Percentiles rank a stretch among this genome's conserved stretches.
Conservation (phyloP, 2,888 invertebrate species). For the Pilophorus perplexus region DNA sequence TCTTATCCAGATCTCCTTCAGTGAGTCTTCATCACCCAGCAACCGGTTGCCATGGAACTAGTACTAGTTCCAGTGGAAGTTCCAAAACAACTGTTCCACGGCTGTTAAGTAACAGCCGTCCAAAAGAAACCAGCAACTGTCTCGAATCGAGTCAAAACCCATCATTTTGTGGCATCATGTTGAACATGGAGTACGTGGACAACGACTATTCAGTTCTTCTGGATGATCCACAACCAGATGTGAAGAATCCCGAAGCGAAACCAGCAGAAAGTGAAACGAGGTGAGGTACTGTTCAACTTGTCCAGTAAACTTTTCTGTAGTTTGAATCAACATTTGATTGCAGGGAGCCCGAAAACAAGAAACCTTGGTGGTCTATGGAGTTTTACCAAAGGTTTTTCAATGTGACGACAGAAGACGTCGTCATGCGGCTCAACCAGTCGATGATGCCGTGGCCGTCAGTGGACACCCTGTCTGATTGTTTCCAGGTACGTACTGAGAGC, state of each 20-base stretch:
- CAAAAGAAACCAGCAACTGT: too few relatives aligned
- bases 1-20: too few relatives aligned
- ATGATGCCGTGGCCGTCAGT: not conserved
- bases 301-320: not conserved
- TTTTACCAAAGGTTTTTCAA: slow-evolving; percentile 12
- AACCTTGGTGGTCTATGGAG: not conserved
- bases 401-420: slow-evolving; percentile 8
- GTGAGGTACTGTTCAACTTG: not conserved
- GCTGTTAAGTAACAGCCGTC: too few relatives aligned
- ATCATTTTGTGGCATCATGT: too few relatives aligned
- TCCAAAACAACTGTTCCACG: too few relatives aligned
- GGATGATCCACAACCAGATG: not conserved
- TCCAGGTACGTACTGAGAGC: too few relatives aligned
- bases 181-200: slow-evolving; percentile 1
- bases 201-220: not conserved
- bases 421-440: not conserved
- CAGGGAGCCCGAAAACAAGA: not conserved
- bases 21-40: too few relatives aligned
- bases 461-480: not conserved
- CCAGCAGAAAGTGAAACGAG: too few relatives aligned
- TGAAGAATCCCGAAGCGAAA: not conserved
- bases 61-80: too few relatives aligned
- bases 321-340: not conserved
- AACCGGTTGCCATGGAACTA: too few relatives aligned
- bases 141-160: too few relatives aligned